phyloP scores from a whole-genome alignment of 2,113 vertebrate species.

The Brevimyrus niger region DNA sequence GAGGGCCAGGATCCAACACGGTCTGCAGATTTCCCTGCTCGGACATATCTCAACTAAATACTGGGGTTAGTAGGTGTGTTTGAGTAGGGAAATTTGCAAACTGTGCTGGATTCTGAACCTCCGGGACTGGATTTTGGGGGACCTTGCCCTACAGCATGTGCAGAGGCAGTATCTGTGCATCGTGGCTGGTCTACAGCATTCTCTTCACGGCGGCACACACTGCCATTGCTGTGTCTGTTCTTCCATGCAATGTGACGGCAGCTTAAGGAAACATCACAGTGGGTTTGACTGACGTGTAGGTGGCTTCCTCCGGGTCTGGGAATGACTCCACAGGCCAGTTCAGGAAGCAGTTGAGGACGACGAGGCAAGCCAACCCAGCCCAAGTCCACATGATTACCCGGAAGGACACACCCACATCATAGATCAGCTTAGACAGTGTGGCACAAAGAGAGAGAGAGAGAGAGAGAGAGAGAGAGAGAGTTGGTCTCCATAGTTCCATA shows the following conservation, averaged over 20 bases:
- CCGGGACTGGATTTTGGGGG: neutral
- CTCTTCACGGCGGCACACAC: neutral
- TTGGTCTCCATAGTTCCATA: neutral
- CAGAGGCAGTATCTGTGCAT: neutral
- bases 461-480: conserved; percentile 3
- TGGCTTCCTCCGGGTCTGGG: conserved; percentile 69
- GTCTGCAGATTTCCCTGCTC: neutral
- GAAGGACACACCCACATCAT: conserved; percentile 69
- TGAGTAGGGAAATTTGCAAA: neutral
- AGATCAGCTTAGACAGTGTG: conserved; percentile 63
- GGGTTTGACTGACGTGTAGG: conserved; percentile 62
- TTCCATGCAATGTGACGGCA: neutral
- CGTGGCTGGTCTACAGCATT: neutral
- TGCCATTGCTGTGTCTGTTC: neutral
- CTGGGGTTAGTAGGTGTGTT: neutral
- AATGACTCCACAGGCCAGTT: conserved; percentile 78
- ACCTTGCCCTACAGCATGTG: neutral
- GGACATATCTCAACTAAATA: neutral
- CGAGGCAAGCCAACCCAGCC: conserved; percentile 67
- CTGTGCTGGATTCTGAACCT: neutral
- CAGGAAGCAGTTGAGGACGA: conserved; percentile 75
- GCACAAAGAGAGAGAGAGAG: neutral
- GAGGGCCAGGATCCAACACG: neutral
- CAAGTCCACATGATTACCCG: conserved; percentile 72
- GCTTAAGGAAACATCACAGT: neutral